These are phyloP conservation scores for Ellobius talpinus DNA, from an alignment of 2,113 vertebrate species.

Conservation along the genomic window DNA sequence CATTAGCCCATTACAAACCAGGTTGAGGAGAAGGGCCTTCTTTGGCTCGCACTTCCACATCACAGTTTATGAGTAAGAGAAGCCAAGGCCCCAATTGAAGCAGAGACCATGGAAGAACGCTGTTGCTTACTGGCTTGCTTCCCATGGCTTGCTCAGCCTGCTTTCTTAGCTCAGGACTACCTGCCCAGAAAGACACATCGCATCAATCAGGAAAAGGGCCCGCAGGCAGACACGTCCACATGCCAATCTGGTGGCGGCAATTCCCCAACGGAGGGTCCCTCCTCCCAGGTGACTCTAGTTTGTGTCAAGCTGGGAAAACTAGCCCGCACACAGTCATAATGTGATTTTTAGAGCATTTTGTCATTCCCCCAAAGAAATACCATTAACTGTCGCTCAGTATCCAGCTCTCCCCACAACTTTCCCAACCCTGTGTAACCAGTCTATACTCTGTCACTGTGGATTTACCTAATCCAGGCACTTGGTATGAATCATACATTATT, in stretches of 20 bases:
- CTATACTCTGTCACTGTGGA: not conserved
- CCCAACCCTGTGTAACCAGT: not conserved
- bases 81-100: not conserved
- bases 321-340: not conserved
- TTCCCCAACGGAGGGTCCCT: not conserved
- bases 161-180: not conserved
- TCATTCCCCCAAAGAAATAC: not conserved
- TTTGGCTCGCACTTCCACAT: not conserved
- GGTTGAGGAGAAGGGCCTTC: not conserved
- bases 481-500: not conserved
- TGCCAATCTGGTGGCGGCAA: not conserved
- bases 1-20: not conserved
- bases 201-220: not conserved
- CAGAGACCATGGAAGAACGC: not conserved
- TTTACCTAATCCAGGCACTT: not conserved
- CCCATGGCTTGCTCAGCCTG: not conserved
- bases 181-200: not conserved
- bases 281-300: not conserved
- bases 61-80: not conserved
- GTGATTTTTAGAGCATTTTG: constrained; percentile 12
- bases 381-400: not conserved
- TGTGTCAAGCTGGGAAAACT: not conserved
- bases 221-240: not conserved
- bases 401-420: not conserved
- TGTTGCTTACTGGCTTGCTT: not conserved